Evolutionary conservation across 2,797 vertebrate species (phyloP).

Genomic region (Gadopsis marmoratus): DNA sequence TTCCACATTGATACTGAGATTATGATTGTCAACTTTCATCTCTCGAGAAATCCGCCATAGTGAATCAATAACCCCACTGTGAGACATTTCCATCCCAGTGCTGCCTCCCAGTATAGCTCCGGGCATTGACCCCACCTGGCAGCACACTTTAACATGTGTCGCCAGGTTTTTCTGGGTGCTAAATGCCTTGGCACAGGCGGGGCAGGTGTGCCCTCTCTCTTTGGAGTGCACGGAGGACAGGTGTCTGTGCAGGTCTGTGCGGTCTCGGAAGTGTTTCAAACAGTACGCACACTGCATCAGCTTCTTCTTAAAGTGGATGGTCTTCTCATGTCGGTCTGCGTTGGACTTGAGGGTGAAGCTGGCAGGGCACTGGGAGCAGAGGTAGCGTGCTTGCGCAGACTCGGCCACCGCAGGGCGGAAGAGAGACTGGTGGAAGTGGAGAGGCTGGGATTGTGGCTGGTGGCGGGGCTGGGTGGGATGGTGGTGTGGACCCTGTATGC

Average conservation of each 20-base stretch:
- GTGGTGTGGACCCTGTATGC: conserved; percentile 44
- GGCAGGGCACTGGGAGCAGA: conserved; percentile 86
- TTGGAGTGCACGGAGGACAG: conserved; percentile 84
- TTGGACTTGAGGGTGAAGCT: conserved; percentile 91
- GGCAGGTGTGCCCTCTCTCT: conserved; percentile 80
- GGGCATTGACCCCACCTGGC: conserved; percentile 74
- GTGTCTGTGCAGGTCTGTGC: conserved; percentile 86
- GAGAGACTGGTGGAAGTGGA: conserved; percentile 64
- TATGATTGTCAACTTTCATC: conserved; percentile 70
- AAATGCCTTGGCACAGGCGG: conserved; percentile 85
- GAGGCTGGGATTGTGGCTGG: conserved; percentile 57
- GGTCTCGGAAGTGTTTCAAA: conserved; percentile 84
- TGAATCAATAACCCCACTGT: conserved; percentile 58
- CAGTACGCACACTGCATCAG: conserved; percentile 88
- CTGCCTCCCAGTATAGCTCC: conserved; percentile 58
- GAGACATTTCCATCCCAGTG: conserved; percentile 62
- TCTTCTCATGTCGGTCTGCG: conserved; percentile 88
- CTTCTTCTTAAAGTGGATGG: conserved; percentile 88
- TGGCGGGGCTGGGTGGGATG: conserved; percentile 45
- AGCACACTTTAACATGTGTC: conserved; percentile 84
- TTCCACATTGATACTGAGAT: conserved; percentile 65
- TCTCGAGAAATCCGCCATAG: conserved; percentile 72
- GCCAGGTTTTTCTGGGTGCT: conserved; percentile 87
- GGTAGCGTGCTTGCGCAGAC: conserved; percentile 79
- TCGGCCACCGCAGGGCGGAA: conserved; percentile 54